phyloP scores from a whole-genome alignment of 2,113 vertebrate species.

The Manacus vitellinus region DNA sequence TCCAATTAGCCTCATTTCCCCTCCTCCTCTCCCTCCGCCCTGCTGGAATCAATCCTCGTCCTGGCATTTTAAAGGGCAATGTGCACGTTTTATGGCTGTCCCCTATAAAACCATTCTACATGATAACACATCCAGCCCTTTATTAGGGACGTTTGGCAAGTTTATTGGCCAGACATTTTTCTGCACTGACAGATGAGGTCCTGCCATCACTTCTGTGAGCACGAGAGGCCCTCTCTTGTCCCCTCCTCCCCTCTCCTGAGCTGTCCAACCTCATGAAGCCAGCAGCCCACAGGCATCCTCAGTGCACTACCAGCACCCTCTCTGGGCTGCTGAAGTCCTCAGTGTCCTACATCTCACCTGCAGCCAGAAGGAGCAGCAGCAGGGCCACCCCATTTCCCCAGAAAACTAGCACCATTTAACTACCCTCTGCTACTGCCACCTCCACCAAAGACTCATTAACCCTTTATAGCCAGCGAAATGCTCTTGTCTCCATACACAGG shows the following conservation, averaged over 20 bases:
- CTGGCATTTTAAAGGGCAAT: slow-evolving; percentile 71
- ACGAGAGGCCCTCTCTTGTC: rapidly evolving
- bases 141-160: slow-evolving; percentile 67
- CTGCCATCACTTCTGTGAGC: slow-evolving; percentile 47
- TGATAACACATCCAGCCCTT: slow-evolving; percentile 67
- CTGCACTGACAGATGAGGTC: slow-evolving; percentile 48
- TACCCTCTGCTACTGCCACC: not conserved
- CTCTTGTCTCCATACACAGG: rapidly evolving
- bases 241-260: not conserved
- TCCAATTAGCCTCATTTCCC: slow-evolving; percentile 50
- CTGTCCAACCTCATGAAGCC: rapidly evolving
- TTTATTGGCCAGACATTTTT: slow-evolving; percentile 68
- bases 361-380: not conserved
- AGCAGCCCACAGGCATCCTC: not conserved
- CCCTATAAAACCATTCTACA: slow-evolving; percentile 67
- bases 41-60: slow-evolving; percentile 56
- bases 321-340: not conserved
- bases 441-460: not conserved
- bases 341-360: not conserved
- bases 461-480: not conserved
- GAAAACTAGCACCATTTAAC: not conserved
- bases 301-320: not conserved
- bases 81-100: slow-evolving; percentile 56
- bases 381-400: not conserved
- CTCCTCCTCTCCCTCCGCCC: slow-evolving; percentile 1